Evolutionary conservation across 2,113 vertebrate species (phyloP).

Genomic region (Lophotis ruficrista): DNA sequence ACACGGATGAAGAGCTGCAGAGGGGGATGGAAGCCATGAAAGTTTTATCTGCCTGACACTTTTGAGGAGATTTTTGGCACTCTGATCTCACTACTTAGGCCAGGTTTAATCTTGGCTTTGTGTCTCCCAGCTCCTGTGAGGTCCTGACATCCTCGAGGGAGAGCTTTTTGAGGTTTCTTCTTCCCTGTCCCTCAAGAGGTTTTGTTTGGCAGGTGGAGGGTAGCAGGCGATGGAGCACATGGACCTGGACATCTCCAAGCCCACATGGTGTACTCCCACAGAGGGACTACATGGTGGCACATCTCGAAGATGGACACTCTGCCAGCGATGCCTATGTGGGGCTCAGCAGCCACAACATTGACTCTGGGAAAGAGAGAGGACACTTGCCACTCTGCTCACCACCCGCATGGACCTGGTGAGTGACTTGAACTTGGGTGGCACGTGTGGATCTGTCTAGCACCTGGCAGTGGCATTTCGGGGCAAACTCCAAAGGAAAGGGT

Average conservation of each 20-base stretch:
- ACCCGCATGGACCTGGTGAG: background rate
- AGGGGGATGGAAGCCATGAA: background rate
- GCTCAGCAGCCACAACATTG: rapidly evolving
- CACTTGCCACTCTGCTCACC: rapidly evolving
- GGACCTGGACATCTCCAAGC: background rate
- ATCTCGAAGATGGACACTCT: rapidly evolving
- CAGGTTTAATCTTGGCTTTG: background rate
- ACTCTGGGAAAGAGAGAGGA: background rate
- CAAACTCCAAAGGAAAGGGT: conserved; percentile 5
- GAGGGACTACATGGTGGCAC: background rate
- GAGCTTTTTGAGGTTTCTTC: background rate
- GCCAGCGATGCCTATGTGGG: rapidly evolving
- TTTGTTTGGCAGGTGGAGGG: background rate
- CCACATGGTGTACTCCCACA: background rate
- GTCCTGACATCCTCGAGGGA: background rate
- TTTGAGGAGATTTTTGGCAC: background rate
- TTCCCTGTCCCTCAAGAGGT: rapidly evolving
- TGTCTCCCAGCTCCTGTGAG: background rate
- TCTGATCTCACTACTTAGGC: background rate
- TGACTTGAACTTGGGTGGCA: background rate
- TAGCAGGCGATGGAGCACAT: background rate
- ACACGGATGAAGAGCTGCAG: background rate
- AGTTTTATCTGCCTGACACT: background rate
- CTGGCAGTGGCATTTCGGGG: rapidly evolving
- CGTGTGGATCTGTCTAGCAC: rapidly evolving